Evolutionary conservation across 2,888 invertebrate species (phyloP), one percentile per base, ranked within the genome.

Genomic region (Chirona hameri): DNA sequence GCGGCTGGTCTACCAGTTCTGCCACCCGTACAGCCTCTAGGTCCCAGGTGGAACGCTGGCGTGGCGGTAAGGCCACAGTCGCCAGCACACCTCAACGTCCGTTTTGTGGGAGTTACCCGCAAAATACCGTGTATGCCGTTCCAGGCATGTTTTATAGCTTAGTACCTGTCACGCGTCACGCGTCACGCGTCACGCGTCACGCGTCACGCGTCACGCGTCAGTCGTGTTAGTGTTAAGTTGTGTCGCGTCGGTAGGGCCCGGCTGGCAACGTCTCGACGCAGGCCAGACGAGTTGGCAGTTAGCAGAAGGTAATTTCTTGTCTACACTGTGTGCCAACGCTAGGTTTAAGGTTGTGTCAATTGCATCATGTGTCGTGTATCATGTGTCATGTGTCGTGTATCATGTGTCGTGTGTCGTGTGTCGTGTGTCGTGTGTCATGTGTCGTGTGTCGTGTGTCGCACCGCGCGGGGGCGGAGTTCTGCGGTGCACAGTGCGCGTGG

Each of bases 1-100:
- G 90, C 92, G 99, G 88, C 92, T 99, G 86, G 99, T 99, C 84
- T 99, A 99, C 90, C 99, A 99, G 90, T 99, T 99, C 90, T 98
- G 98, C 88, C 95, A 95, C 88, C 96, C 97, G 27, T 98, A 98
- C 89, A 93, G 93, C 88, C 91, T 95, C 88, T 96, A 92, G 91
- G 72, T 72, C 72, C 72, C 72, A 72, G 72, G 72, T 72, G 72
- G 18, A 31, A 18, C 7, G 72, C 72, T 72, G 72, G 72, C 31
- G 72, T 18, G 79, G 79, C 79, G 79, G 79, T 79, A 79, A 79
- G 39, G 79, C 79, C 79, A n/a, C 79, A 39, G 46, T 5, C 18
- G 31, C 79, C 46, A 79, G 46, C 79, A 24, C 46, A 79, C 79
- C 79, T 48, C 79, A 79, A 79, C n/a, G n/a, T 3, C 31, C 72